These are phyloP conservation scores for Automeris io DNA, from an alignment of 2,888 invertebrate genomes.

Conservation along the genomic window DNA sequence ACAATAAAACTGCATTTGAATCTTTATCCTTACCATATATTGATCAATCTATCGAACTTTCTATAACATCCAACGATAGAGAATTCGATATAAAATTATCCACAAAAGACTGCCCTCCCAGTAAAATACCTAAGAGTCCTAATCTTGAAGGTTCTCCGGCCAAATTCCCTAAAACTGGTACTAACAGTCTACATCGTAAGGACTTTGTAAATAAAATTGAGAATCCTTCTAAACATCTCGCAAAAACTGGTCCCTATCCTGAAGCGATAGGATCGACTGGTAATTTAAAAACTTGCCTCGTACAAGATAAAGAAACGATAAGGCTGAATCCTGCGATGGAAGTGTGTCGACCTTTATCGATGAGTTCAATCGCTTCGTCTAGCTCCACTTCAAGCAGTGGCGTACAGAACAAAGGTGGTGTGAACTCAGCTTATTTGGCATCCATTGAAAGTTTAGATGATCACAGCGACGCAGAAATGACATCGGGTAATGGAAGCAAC, in stretches of 20 bases:
- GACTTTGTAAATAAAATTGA: conserved; percentile 43
- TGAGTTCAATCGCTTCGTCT: conserved; percentile 87
- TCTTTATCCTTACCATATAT: conserved; percentile 65
- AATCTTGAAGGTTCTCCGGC: conserved; percentile 43
- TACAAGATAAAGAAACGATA: conserved; percentile 58
- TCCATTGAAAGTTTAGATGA: conserved; percentile 92
- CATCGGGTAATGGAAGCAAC: conserved; percentile 63
- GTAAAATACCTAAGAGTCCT: conserved; percentile 42
- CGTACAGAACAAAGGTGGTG: conserved; percentile 78
- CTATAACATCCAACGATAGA: conserved; percentile 69
- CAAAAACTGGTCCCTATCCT: conserved; percentile 55
- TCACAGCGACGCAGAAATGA: conserved; percentile 83
- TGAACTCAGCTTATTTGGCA: conserved; percentile 88
- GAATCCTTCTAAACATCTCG: conserved; percentile 43
- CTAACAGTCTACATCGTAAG: conserved; percentile 61
- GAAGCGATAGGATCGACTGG: conserved; percentile 61
- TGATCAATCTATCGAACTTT: conserved; percentile 68
- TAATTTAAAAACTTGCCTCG: conserved; percentile 50
- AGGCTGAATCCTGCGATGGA: conserved; percentile 74
- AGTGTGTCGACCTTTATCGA: conserved; percentile 82
- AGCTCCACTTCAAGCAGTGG: conserved; percentile 81
- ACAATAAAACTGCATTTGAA: conserved; percentile 63
- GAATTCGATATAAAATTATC: conserved; percentile 67
- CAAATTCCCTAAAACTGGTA: conserved; percentile 48
- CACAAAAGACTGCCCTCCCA: conserved; percentile 57